These are phyloP conservation scores for Formica aserva DNA, from an alignment of 2,888 invertebrate genomes.

Conservation along the genomic window DNA sequence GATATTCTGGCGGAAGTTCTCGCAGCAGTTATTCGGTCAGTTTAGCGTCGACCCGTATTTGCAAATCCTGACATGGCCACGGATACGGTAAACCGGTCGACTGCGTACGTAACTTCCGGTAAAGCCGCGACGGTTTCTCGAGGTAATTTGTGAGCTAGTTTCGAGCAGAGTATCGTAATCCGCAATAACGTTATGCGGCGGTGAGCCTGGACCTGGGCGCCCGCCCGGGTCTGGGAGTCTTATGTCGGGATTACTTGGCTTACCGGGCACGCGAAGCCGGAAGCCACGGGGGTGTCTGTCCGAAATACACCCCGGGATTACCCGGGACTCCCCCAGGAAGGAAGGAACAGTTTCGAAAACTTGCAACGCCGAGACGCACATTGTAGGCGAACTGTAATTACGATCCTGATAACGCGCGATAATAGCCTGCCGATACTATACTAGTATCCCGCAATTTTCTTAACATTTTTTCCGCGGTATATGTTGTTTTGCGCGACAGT, in stretches of 20 bases:
- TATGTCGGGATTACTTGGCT: conserved; percentile 83
- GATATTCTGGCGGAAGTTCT: conserved; percentile 42
- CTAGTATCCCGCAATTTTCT: neutral
- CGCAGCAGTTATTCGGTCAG: conserved; percentile 49
- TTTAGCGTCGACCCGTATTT: conserved; percentile 54
- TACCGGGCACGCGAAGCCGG: conserved; percentile 79
- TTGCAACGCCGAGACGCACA: conserved; percentile 57
- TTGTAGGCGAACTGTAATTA: conserved; percentile 22
- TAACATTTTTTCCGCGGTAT: neutral
- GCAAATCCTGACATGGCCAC: conserved; percentile 66
- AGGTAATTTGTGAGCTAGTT: conserved; percentile 84
- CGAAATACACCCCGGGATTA: conserved; percentile 76
- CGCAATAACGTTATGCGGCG: conserved; percentile 81
- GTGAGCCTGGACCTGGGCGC: conserved; percentile 69
- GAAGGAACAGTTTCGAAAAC: conserved; percentile 69
- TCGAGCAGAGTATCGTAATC: conserved; percentile 82
- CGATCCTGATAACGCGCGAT: conserved; percentile 46
- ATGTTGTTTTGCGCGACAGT: too few relatives aligned
- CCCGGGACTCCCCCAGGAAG: conserved; percentile 63
- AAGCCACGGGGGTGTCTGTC: conserved; percentile 78
- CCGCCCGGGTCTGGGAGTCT: conserved; percentile 78
- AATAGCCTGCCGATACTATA: conserved; percentile 57
- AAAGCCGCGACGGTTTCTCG: conserved; percentile 83
- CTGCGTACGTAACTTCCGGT: conserved; percentile 77
- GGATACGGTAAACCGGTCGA: conserved; percentile 59